Evolutionary conservation across 2,113 vertebrate species (phyloP), one percentile per base, ranked within the genome.

Genomic region (Theropithecus gelada): DNA sequence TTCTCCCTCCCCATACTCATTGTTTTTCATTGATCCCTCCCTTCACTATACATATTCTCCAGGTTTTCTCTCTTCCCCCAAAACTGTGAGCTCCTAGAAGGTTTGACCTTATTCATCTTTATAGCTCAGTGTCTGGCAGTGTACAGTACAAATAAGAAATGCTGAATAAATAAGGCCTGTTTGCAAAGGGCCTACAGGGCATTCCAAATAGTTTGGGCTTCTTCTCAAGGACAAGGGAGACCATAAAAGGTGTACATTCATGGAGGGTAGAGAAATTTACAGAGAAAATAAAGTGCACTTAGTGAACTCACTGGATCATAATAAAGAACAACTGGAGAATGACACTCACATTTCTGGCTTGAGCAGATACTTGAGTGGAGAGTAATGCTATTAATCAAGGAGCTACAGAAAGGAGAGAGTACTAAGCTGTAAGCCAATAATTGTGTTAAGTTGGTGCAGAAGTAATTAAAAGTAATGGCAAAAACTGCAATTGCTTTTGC

Each of bases 151-250:
- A 94, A 61, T 50, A 90, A 79, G 35, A 89, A 93, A 64, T 45
- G 17, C 87, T 90, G 70, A 70, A 94, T 40, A 72, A 94, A 86
- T 59, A 35, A 76, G 59, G 30, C 38, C 78, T 72, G 43, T 81
- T 72, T 97, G 64, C 35, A 91, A 90, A 72, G 27, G 43, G 66
- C 32, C 73, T 94, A 88, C n/a, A 83, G 30, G 59, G 35, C 64
- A 93, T 83, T 89, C 23, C 25, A 81, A 93, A 82, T 43, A 88
- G 38, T 96, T 73, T 72, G 52, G 18, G n/a, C 32, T 89, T 88
- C 87, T 96, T 96, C 43, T 92, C 70, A 93, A 94, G 85, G 81
- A 55, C 40, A 96, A 18, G n/a, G 72, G 70, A 92, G 22, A 92
- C 30, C 18, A 88, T 64, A 78, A 81, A 93, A 96, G 70, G n/a